Evolutionary conservation across 2,888 invertebrate genomes (phyloP), one percentile per base, ranked within the genome.

Genomic region (Alentia gelatinosa): DNA sequence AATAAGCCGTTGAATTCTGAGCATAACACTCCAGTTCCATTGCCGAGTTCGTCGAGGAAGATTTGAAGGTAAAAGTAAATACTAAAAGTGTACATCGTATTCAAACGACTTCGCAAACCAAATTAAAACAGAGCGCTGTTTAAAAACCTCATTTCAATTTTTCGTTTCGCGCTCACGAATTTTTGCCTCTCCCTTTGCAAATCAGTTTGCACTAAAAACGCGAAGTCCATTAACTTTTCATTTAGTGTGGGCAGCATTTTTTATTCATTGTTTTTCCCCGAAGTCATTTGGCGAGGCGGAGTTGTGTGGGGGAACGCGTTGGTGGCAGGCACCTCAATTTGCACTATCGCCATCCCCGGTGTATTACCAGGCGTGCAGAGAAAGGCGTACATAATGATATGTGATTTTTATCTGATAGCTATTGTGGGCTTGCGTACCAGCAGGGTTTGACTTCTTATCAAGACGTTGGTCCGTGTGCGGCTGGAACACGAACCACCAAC

Each of bases 221-320:
- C 35, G 12, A 19, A 79, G 79, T 79, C 79, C 79, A 79, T 39
- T 79, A 79, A 79, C 79, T 79, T 79, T 79, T 79, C 79, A 39
- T 79, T 79, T 79, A 39, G 39, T 79, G 79, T 79, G 79, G 30
- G 68, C 68, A 30, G 68, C 68, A 15, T 68, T 9, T 68, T 68
- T 68, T 68, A 68, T 68, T 68, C 68, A 68, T 30, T 1, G 33
- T 68, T 68, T 26, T 68, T 68, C 68, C 12, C 30, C 33, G n/a
- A 68, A 68, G 68, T 68, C 68, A 26, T 68, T 30, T 30, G 39
- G 79, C 39, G 37, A 37, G 79, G 39, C 35, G 35, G 79, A 26
- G 23, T 79, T n/a, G 79, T 35, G 79, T 39, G 37, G 23, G 37
- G 79, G 33, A 12, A 35, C 15, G 37, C 37, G 79, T 79, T 79